Conservation (phyloP, 2,113 vertebrate species). For the Diphyllodes magnificus region DNA sequence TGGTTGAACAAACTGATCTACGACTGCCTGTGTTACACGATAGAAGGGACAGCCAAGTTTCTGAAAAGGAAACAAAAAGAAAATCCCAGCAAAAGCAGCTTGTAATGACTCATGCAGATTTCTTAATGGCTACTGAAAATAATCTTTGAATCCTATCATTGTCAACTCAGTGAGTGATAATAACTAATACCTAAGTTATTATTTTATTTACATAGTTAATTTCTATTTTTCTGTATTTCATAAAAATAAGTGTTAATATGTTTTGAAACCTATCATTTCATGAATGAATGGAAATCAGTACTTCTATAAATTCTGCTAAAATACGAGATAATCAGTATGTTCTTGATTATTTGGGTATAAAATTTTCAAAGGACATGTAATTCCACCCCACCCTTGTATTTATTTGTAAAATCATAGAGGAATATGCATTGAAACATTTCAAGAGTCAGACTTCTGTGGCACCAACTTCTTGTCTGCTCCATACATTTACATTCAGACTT, state of each 20-base stretch:
- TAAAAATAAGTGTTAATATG: not conserved
- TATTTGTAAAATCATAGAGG: not conserved
- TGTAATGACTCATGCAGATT: not conserved
- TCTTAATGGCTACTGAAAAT: conserved; percentile 6
- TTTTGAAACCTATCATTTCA: not conserved
- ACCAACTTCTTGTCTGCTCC: not conserved
- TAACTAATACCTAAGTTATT: not conserved
- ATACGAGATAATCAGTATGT: not conserved
- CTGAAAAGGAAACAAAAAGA: conserved; percentile 14
- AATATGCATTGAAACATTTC: not conserved
- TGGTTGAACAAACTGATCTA: not conserved
- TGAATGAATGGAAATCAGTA: not conserved
- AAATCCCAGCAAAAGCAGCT: not conserved
- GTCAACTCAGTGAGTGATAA: not conserved
- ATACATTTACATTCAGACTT: not conserved
- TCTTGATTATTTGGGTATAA: not conserved
- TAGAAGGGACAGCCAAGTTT: not conserved
- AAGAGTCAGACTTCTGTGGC: not conserved
- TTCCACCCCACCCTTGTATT: not conserved
- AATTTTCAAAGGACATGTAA: not conserved
- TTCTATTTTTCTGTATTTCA: not conserved
- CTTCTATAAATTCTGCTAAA: not conserved
- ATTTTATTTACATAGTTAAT: conserved; percentile 16
- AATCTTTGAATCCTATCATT: not conserved
- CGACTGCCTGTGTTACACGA: not conserved